These are phyloP conservation scores for Lysiphlebus fabarum DNA, from an alignment of 1,140 invertebrate species.

Conservation along the genomic window DNA sequence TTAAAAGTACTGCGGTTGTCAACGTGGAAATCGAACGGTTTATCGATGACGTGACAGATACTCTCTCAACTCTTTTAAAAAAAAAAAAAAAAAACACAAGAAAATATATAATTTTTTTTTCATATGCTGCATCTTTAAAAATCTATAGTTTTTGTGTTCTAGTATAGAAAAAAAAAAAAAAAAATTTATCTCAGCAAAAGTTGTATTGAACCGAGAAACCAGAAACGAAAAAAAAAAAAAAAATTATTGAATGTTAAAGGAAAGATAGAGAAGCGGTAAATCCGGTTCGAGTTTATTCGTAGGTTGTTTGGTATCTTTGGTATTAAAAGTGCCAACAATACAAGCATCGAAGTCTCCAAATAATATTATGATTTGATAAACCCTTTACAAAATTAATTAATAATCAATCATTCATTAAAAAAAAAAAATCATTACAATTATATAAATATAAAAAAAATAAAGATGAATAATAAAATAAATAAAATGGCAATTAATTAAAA, in stretches of 20 bases:
- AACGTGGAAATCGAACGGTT: no score
- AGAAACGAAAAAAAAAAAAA: slow-evolving; percentile 2
- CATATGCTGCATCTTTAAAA: background rate
- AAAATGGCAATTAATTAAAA: no score
- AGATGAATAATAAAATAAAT: background rate
- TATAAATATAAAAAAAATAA: background rate
- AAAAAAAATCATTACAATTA: background rate
- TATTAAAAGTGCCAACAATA: background rate
- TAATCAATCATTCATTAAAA: background rate
- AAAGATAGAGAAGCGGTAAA: slow-evolving; percentile 21
- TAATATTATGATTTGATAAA: background rate
- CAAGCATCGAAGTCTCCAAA: slow-evolving; percentile 24
- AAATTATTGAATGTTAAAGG: slow-evolving; percentile 14
- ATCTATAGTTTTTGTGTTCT: background rate
- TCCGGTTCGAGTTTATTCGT: slow-evolving; percentile 24
- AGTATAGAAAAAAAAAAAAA: background rate
- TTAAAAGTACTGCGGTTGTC: no score
- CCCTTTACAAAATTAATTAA: background rate
- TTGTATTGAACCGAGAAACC: background rate
- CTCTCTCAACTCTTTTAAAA: no score
- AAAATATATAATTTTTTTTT: background rate
- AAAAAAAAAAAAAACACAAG: no score
- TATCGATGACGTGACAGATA: no score
- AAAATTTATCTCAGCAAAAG: background rate
- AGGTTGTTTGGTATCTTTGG: slow-evolving; percentile 15